Evolutionary conservation across 2,797 vertebrate species (phyloP).

Genomic region (Anableps anableps): DNA sequence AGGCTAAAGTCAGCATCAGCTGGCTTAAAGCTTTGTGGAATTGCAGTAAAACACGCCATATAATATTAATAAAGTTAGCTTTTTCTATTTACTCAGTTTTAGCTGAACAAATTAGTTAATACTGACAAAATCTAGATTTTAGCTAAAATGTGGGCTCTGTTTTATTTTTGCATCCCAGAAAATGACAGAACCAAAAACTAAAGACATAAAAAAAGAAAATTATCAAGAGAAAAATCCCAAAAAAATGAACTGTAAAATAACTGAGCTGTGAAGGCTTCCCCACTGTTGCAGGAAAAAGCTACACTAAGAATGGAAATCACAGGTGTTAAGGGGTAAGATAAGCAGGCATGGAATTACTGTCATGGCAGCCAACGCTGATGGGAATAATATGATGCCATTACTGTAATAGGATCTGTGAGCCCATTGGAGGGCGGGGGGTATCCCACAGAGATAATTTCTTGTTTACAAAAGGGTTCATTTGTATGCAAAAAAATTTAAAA

Average conservation of each 20-base stretch:
- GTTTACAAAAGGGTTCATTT: slow-evolving; percentile 56
- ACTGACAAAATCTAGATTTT: neutral
- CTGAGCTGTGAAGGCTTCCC: slow-evolving; percentile 1
- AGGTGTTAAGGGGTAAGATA: slow-evolving; percentile 13
- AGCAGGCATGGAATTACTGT: slow-evolving; percentile 20
- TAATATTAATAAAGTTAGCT: neutral
- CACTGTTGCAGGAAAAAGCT: slow-evolving; percentile 21
- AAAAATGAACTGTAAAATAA: too few species aligned
- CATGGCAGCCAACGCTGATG: slow-evolving; percentile 28
- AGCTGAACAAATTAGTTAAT: neutral
- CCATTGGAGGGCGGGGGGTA: slow-evolving; percentile 34
- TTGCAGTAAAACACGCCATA: neutral
- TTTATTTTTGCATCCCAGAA: neutral
- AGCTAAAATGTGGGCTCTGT: neutral
- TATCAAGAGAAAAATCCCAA: slow-evolving; percentile 37
- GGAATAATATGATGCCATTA: slow-evolving; percentile 43
- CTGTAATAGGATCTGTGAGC: slow-evolving; percentile 54
- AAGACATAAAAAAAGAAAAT: neutral
- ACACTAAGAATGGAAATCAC: slow-evolving; percentile 21
- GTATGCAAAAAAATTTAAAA: slow-evolving; percentile 55
- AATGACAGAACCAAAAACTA: neutral
- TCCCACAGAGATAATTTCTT: slow-evolving; percentile 60
- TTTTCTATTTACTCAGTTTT: neutral
- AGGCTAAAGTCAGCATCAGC: neutral
- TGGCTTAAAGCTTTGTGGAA: neutral